Percentiles rank a stretch among this genome's conserved stretches.
These are phyloP conservation scores for Rhodinocichla rosea DNA, from an alignment of 2,113 vertebrate genomes.

Conservation along the genomic window DNA sequence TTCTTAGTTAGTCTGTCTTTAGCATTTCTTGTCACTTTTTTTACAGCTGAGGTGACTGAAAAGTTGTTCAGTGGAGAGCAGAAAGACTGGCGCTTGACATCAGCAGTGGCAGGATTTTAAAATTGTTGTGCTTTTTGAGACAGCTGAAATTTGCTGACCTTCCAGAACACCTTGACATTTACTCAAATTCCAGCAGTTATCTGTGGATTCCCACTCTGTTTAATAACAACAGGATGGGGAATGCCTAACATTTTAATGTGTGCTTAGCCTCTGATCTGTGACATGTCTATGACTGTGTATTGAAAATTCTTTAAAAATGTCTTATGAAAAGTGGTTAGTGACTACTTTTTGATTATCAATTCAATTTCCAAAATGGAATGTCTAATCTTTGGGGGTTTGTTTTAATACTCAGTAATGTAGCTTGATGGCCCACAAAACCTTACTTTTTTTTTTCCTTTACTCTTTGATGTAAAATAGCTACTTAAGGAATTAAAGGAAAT, in stretches of 20 bases:
- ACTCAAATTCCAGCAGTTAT: background rate
- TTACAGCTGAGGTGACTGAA: background rate
- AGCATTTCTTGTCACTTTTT: background rate
- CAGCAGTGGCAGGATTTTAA: fast-evolving
- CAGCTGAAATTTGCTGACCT: background rate
- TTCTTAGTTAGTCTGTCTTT: background rate
- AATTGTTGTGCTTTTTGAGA: background rate
- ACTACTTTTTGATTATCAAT: background rate
- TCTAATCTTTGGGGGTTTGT: background rate
- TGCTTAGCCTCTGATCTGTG: conserved; percentile 24
- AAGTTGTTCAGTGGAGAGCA: background rate
- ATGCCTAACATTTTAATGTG: background rate
- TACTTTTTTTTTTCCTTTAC: background rate
- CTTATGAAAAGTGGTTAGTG: background rate
- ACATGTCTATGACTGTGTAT: background rate
- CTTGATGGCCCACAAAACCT: background rate
- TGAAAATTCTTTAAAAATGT: background rate
- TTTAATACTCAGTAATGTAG: background rate
- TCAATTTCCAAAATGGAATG: background rate
- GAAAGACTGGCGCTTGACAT: background rate
- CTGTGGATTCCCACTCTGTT: background rate
- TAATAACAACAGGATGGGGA: background rate
- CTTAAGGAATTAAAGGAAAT: background rate
- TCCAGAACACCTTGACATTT: background rate
- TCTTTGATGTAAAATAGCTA: background rate